Percentiles rank a stretch among this genome's conserved stretches.
phyloP scores from a whole-genome alignment of 2,888 invertebrate species.

The Hartigia nigra region DNA sequence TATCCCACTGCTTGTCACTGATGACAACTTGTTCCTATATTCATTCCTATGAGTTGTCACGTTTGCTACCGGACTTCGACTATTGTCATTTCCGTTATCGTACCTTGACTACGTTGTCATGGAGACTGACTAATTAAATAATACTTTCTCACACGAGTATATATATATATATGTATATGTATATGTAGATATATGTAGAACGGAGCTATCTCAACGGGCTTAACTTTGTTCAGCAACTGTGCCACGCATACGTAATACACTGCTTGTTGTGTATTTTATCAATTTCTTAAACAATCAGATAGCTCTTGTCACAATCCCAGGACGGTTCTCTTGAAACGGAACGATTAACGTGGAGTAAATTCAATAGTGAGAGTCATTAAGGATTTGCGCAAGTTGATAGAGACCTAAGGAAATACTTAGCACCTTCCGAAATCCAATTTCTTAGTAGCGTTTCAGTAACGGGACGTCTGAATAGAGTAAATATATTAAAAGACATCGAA shows the following conservation, averaged over 20 bases:
- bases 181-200: neutral
- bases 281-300: neutral
- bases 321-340: neutral
- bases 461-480: neutral
- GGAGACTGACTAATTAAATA: conserved; percentile 57
- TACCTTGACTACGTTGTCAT: conserved; percentile 39
- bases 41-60: neutral
- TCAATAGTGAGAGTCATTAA: neutral
- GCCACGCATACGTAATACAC: neutral
- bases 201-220: neutral
- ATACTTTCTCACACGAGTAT: conserved; percentile 9
- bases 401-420: neutral
- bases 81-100: conserved; percentile 21
- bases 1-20: neutral
- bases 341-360: neutral
- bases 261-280: neutral
- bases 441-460: neutral
- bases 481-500: neutral
- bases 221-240: neutral
- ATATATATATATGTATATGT: neutral
- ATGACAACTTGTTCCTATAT: neutral
- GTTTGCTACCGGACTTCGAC: conserved; percentile 2
- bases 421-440: neutral
- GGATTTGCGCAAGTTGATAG: neutral
- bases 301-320: neutral